Conservation (phyloP, 2,797 vertebrate species). For the Spea hammondii region DNA sequence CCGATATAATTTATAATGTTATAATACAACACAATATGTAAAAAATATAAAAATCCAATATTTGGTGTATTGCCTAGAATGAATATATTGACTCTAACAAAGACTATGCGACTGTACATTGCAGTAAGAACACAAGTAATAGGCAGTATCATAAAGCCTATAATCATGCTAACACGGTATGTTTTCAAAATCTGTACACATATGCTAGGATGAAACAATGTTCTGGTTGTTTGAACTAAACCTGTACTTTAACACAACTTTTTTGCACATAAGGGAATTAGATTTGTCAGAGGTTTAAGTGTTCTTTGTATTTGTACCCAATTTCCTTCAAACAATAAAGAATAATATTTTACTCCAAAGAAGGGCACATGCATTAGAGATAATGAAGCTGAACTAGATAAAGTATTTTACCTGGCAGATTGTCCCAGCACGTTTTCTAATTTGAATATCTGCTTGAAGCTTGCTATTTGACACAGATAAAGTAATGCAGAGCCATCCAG, state of each 20-base stretch:
- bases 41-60: no score
- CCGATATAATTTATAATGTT: no score
- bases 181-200: background rate
- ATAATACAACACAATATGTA: no score
- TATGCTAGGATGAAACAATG: conserved; percentile 14
- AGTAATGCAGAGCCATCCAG: conserved; percentile 59
- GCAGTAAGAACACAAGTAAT: no score
- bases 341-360: conserved; percentile 58
- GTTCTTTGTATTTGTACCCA: conserved; percentile 52
- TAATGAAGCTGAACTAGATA: conserved; percentile 66
- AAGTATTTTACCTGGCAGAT: conserved; percentile 68
- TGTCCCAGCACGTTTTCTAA: conserved; percentile 68
- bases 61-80: no score
- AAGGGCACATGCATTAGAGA: conserved; percentile 63
- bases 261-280: conserved; percentile 28
- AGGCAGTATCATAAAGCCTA: no score
- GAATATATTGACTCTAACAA: no score
- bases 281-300: conserved; percentile 44
- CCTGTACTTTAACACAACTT: conserved; percentile 23
- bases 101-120: no score
- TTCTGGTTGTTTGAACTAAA: conserved; percentile 32
- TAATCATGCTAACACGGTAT: no score
- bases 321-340: conserved; percentile 60
- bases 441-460: conserved; percentile 67
- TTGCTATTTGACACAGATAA: conserved; percentile 58